Evolutionary conservation across 2,113 vertebrate genomes (phyloP).

Genomic region (Eublepharis macularius): DNA sequence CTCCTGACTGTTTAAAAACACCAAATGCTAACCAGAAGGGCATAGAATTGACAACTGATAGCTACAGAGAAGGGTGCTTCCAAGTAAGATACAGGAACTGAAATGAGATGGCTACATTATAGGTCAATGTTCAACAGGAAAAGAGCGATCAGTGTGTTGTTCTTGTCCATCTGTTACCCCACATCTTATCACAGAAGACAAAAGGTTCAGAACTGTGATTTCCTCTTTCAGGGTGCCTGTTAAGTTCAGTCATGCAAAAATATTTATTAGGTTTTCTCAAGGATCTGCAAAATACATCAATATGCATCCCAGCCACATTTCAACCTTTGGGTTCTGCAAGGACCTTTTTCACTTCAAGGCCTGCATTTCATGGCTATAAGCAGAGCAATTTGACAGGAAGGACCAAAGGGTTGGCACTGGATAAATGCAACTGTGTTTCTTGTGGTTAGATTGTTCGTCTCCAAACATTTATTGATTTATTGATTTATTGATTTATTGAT

Average conservation of each 20-base stretch:
- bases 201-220: no score
- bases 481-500: no score
- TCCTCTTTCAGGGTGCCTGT: fast-evolving
- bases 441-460: not conserved
- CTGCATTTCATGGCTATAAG: not conserved
- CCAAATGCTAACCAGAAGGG: not conserved
- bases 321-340: not conserved
- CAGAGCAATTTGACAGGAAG: not conserved
- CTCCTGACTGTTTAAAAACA: not conserved
- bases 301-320: not conserved
- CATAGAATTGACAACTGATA: not conserved
- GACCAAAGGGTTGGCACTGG: not conserved
- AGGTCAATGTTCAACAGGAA: not conserved
- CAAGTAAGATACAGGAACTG: not conserved
- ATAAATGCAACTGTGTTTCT: not conserved
- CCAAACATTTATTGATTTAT: not conserved
- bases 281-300: not conserved
- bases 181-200: not conserved
- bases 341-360: not conserved
- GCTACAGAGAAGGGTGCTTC: not conserved
- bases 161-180: not conserved
- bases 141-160: not conserved
- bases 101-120: not conserved
- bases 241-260: not conserved
- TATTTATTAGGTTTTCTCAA: not conserved